These are phyloP conservation scores for Trichomycterus rosablanca DNA, from an alignment of 2,113 vertebrate species.

Conservation along the genomic window DNA sequence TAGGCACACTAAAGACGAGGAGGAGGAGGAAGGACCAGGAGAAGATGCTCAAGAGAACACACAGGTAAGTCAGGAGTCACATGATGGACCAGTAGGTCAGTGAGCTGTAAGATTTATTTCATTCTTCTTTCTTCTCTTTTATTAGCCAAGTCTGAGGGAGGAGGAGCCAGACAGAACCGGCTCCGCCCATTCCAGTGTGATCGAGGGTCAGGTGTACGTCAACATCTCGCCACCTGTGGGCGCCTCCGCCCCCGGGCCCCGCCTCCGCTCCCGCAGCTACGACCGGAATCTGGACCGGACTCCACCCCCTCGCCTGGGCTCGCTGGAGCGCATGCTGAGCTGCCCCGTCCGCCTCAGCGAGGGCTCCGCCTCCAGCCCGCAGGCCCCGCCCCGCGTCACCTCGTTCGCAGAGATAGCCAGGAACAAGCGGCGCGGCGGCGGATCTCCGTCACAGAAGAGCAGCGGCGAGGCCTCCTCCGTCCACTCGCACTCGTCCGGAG, in stretches of 20 bases:
- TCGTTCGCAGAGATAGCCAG: slow-evolving; percentile 93
- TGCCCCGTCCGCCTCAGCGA: slow-evolving; percentile 90
- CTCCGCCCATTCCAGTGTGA: slow-evolving; percentile 44
- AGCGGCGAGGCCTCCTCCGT: slow-evolving; percentile 61
- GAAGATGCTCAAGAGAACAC: no score
- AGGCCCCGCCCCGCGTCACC: slow-evolving; percentile 79
- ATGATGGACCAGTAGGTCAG: not conserved
- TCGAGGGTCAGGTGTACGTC: slow-evolving; percentile 88
- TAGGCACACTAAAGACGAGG: slow-evolving; percentile 54
- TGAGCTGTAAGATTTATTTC: slow-evolving; percentile 17
- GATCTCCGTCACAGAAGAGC: slow-evolving; percentile 63
- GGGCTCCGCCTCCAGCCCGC: slow-evolving; percentile 52
- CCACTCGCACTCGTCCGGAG: slow-evolving; percentile 72
- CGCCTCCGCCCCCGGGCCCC: slow-evolving; percentile 62
- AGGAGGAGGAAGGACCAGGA: slow-evolving; percentile 48
- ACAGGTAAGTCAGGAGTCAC: slow-evolving; percentile 29
- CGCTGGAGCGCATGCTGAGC: slow-evolving; percentile 92
- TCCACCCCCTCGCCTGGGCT: slow-evolving; percentile 73
- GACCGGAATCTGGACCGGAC: slow-evolving; percentile 87
- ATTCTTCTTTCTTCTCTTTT: not conserved
- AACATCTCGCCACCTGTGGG: slow-evolving; percentile 78
- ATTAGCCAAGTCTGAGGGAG: slow-evolving; percentile 8
- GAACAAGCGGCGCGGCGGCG: slow-evolving; percentile 70
- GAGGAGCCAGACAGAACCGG: slow-evolving; percentile 3
- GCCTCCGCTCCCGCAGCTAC: slow-evolving; percentile 85